Evolutionary conservation across 2,113 vertebrate genomes (phyloP), one percentile per base, ranked within the genome.

Genomic region (Apus apus): DNA sequence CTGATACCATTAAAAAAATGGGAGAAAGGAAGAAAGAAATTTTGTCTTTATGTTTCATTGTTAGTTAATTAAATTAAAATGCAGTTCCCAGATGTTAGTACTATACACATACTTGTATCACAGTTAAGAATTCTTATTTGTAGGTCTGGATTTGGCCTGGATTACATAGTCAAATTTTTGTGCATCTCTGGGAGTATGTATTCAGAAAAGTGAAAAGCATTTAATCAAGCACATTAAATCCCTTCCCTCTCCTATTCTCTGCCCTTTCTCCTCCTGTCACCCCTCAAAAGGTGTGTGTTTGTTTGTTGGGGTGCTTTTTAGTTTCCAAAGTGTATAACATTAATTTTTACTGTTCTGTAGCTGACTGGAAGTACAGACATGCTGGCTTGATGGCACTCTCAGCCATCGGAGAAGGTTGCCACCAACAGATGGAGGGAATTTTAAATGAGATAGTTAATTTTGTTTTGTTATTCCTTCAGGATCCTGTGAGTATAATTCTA

Each of bases 381-480:
- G 99, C 99, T 6, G 99, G 99, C 45, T 97, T 99, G 67, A 99
- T 99, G 99, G 99, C 99, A 0, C 98, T 99, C 72, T 99, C 99
- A 1, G 99, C 99, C 88, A 99, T 99, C 19, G 99, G 99, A 2
- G 99, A 99, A 97, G 99, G 99, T 26, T 99, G 99, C 93, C 99
- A 99, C 96, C 99, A 99, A 96, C 99, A 99, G 96, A 99, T 99
- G 99, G 99, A 99, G 91, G 99, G 99, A 61, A 99, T 99, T 97
- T 98, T 99, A 58, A 99, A 99, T 81, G 99, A 99, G 97, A 99
- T 99, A 30, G 98, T 99, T 95, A 99, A 98, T 97, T 99, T 99
- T 1, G 99, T 99, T 85, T 98, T 99, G 76, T 97, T 99, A 21
- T 99, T 99, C 95, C 99, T 99, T 94, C 98, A 99, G 15, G 99